Evolutionary conservation across 2,888 invertebrate species (phyloP).

Genomic region (Campoletis raptor): DNA sequence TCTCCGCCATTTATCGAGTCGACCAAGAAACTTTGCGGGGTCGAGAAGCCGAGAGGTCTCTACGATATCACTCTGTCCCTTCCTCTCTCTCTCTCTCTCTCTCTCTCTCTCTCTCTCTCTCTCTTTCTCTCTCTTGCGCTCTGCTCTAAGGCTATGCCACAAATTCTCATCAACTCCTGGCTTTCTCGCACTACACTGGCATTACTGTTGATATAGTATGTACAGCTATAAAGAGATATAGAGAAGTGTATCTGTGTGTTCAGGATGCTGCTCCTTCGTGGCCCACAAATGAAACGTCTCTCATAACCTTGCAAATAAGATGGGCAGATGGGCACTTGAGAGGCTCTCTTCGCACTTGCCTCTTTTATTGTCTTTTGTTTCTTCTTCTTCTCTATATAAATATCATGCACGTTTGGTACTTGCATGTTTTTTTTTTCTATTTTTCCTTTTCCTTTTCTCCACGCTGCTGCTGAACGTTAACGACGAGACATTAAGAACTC

Average conservation of each 20-base stretch:
- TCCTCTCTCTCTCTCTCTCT: constrained; percentile 38
- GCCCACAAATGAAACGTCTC: constrained; percentile 47
- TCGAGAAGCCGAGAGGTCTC: constrained; percentile 62
- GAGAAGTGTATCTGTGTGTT: constrained; percentile 16
- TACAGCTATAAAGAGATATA: constrained; percentile 11
- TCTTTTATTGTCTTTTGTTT: constrained; percentile 22
- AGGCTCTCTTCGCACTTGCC: constrained; percentile 36
- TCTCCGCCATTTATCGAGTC: constrained; percentile 70
- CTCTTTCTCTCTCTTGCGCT: constrained; percentile 60
- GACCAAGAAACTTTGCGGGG: constrained; percentile 66
- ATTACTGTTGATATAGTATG: constrained; percentile 44
- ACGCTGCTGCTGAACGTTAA: background rate
- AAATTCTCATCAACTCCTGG: constrained; percentile 67
- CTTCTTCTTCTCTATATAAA: constrained; percentile 32
- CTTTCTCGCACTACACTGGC: constrained; percentile 50
- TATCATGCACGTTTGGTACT: constrained; percentile 16
- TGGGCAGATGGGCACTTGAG: constrained; percentile 50
- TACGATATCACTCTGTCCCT: constrained; percentile 46
- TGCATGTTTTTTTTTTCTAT: background rate
- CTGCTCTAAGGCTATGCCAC: constrained; percentile 65
- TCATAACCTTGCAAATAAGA: constrained; percentile 54
- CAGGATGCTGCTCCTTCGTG: constrained; percentile 36
- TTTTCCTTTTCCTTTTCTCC: background rate
- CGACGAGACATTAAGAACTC: background rate
- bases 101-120: constrained; percentile 53